Evolutionary conservation across 2,113 vertebrate species (phyloP), one percentile per base, ranked within the genome.

Genomic region (Vidua macroura): DNA sequence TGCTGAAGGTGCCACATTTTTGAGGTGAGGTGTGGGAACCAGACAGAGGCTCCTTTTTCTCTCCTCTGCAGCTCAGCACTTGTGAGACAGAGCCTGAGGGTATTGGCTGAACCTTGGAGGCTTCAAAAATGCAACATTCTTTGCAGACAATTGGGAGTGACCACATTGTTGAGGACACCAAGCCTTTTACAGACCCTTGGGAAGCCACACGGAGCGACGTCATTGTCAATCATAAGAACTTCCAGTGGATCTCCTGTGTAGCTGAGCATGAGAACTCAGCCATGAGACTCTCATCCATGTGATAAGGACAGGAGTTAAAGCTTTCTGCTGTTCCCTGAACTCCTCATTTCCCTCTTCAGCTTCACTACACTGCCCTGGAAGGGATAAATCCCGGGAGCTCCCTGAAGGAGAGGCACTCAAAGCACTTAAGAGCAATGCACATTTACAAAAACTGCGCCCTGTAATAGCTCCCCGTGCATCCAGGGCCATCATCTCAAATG

Each of bases 401-500:
- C 44, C 46, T 51, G 77, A 63, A 90, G 68, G 83, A 68, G 25
- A 67, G 64, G 19, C 43, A 24, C 46, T 90, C 2, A 9, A 9
- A 39, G 59, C 52, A 53, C 63, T 92, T 66, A 43, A 81, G 13
- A 87, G 82, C 56, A 28, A 44, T 53, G 68, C 49, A 74, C 56
- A 81, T 90, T 90, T 93, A 60, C 85, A 78, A 93, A 66, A 94
- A 75, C 64, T 83, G 83, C 67, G 83, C 90, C 82, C 68, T 27
- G 52, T 63, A 90, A 95, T 51, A 94, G 63, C 87, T 88, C 69
- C 76, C 90, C 5, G 5, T 52, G 63, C 85, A 81, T 56, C 53
- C 85, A 88, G 67, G 69, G 52, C 53, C 89, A 75, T 87, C 72
- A 68, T 92, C 93, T 96, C 94, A 84, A 90, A 95, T 92, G 80